These are phyloP conservation scores for Ptychoptera albimana DNA, from an alignment of 2,888 invertebrate species.

Conservation along the genomic window DNA sequence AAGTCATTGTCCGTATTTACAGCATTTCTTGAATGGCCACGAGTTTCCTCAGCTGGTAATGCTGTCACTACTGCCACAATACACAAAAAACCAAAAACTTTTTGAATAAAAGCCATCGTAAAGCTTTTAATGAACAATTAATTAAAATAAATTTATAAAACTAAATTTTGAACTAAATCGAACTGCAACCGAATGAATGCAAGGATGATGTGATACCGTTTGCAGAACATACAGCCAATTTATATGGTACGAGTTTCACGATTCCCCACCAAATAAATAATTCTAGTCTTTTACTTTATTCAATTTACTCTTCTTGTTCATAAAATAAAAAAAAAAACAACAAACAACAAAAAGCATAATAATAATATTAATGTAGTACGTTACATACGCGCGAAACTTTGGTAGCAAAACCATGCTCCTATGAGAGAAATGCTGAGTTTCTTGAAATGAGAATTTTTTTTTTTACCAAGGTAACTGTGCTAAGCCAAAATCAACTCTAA, in stretches of 20 bases:
- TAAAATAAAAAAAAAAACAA: background rate
- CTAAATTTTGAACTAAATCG: conserved; percentile 8
- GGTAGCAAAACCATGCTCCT: too few species aligned
- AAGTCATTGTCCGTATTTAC: conserved; percentile 60
- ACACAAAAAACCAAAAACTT: conserved; percentile 36
- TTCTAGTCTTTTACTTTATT: conserved; percentile 9
- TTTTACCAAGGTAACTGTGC: too few species aligned
- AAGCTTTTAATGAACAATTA: conserved; percentile 6
- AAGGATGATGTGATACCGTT: conserved; percentile 35
- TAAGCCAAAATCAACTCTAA: too few species aligned
- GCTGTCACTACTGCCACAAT: conserved; percentile 40
- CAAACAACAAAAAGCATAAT: too few species aligned
- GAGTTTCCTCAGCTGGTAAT: conserved; percentile 54
- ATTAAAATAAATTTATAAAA: conserved; percentile 3
- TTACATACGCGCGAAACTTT: too few species aligned
- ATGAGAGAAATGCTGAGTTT: too few species aligned
- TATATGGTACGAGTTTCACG: conserved; percentile 23
- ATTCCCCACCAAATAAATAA: conserved; percentile 12
- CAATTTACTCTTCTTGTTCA: conserved; percentile 1
- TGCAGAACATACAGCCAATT: conserved; percentile 31
- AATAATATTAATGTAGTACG: too few species aligned
- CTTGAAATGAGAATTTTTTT: too few species aligned
- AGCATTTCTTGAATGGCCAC: conserved; percentile 37
- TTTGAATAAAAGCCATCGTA: conserved; percentile 31
- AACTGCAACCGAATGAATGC: conserved; percentile 29